Conservation (phyloP, 2,113 vertebrate genomes). For the Equus przewalskii region DNA sequence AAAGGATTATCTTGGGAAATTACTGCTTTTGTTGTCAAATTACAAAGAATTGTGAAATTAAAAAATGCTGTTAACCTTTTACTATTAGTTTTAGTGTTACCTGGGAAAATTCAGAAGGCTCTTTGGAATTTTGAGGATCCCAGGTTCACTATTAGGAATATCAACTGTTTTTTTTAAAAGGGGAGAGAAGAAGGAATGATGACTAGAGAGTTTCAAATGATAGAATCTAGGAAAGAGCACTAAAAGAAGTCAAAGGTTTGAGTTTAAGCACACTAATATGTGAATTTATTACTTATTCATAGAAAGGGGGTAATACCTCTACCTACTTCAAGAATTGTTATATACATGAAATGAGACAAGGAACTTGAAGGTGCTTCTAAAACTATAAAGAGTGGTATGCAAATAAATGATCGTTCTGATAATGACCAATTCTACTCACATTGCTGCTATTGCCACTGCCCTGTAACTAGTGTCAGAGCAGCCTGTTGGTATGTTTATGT, state of each 20-base stretch:
- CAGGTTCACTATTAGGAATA: neutral
- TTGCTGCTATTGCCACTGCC: neutral
- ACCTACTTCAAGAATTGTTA: slow-evolving; percentile 1
- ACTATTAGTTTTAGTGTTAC: slow-evolving; percentile 36
- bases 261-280: neutral
- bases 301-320: neutral
- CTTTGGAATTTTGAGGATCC: slow-evolving; percentile 17
- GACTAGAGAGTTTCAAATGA: neutral
- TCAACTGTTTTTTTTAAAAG: neutral
- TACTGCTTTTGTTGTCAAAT: slow-evolving; percentile 13
- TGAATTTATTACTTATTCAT: neutral
- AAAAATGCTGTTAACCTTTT: slow-evolving; percentile 17
- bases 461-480: neutral
- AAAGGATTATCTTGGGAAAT: neutral
- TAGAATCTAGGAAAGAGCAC: slow-evolving; percentile 26
- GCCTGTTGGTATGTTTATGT: neutral
- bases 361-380: neutral
- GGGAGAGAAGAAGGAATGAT: neutral
- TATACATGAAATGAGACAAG: slow-evolving; percentile 46
- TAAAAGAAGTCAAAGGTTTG: neutral
- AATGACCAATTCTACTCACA: neutral
- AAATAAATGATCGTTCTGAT: neutral
- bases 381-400: neutral
- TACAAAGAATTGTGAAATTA: slow-evolving; percentile 51
- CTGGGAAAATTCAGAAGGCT: slow-evolving; percentile 32